Evolutionary conservation across 2,113 vertebrate species (phyloP).

Genomic region (Uria aalge): DNA sequence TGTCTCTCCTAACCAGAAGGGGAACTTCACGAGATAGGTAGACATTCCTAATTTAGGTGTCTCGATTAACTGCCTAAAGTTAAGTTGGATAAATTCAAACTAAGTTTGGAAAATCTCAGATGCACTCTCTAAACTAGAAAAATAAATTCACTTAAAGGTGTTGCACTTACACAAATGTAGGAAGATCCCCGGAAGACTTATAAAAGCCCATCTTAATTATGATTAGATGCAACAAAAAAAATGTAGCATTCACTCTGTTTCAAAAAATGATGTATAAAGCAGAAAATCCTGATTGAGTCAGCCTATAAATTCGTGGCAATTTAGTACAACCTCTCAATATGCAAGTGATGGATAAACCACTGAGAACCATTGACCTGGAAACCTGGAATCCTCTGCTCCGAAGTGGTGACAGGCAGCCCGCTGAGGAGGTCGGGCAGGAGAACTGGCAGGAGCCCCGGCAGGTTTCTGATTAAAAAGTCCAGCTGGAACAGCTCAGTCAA

Average conservation of each 20-base stretch:
- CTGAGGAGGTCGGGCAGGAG: background rate
- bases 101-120: background rate
- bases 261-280: background rate
- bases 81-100: background rate
- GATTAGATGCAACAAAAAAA: background rate
- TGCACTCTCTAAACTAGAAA: background rate
- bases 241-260: background rate
- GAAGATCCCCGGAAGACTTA: background rate
- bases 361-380: conserved; percentile 11
- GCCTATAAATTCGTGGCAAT: background rate
- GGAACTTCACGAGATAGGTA: background rate
- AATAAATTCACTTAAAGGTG: background rate
- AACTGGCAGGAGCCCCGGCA: background rate
- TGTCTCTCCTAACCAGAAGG: background rate
- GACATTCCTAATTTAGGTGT: background rate
- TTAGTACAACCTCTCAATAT: background rate
- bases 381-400: background rate
- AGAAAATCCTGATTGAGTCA: background rate
- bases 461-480: conserved; percentile 1
- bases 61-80: background rate
- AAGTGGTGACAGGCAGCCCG: background rate
- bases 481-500: background rate
- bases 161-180: background rate
- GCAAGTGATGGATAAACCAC: background rate
- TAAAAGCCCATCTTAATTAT: background rate